Percentiles rank a stretch among this genome's conserved stretches.
These are phyloP conservation scores for Phymastichus coffea DNA, from an alignment of 1,140 invertebrate genomes.

Conservation along the genomic window DNA sequence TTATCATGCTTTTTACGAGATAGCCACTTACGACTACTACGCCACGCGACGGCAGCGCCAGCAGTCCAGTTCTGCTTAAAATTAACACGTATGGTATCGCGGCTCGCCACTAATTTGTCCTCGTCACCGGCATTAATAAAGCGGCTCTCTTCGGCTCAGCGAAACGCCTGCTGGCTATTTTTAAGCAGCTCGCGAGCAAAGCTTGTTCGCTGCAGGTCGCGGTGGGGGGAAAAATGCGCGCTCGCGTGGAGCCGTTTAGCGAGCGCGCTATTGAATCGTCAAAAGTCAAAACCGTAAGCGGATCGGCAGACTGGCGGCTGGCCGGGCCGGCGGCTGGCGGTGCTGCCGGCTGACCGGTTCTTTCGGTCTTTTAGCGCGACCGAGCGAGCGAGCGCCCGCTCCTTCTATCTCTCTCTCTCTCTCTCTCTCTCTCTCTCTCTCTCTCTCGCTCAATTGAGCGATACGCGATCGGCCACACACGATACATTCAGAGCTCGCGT, in stretches of 20 bases:
- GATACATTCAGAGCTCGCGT: slow-evolving; percentile 32
- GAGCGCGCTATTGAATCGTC: slow-evolving; percentile 28
- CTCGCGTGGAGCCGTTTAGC: neutral
- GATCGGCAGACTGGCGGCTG: slow-evolving; percentile 9
- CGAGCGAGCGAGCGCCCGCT: no score
- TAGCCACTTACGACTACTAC: slow-evolving; percentile 15
- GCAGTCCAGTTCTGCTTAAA: no score
- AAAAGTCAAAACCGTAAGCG: slow-evolving; percentile 22
- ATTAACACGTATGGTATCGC: slow-evolving; percentile 55
- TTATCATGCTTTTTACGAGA: slow-evolving; percentile 10
- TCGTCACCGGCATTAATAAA: slow-evolving; percentile 56
- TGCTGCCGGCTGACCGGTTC: slow-evolving; percentile 12
- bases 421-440: neutral
- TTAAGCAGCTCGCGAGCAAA: no score
- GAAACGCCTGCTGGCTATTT: no score
- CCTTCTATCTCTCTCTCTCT: no score
- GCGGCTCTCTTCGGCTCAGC: no score
- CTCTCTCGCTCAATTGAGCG: slow-evolving; percentile 47
- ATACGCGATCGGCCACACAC: slow-evolving; percentile 49
- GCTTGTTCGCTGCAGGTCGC: no score
- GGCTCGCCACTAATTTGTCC: slow-evolving; percentile 55
- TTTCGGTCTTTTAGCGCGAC: slow-evolving; percentile 2
- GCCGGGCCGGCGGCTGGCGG: neutral
- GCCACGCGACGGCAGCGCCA: slow-evolving; percentile 28
- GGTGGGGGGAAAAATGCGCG: neutral